Conservation (phyloP, 2,888 invertebrate species). For the Chrysolina oricalcia region DNA sequence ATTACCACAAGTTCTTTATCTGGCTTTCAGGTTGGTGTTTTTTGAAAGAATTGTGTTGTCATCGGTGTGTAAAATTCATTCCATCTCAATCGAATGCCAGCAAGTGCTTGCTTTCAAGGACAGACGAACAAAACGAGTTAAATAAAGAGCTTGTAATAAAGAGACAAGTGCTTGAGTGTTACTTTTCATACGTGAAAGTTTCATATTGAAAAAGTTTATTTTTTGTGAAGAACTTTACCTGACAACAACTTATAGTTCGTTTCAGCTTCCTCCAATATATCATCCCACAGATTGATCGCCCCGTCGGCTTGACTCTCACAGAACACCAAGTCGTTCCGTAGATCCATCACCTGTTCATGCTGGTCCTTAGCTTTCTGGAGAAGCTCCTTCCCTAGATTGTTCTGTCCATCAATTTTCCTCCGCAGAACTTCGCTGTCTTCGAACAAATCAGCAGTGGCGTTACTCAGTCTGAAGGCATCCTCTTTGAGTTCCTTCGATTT, state of each 20-base stretch:
- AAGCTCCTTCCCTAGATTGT: constrained; percentile 79
- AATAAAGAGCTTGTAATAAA: too few relatives aligned
- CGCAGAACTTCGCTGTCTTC: constrained; percentile 76
- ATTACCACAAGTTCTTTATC: too few relatives aligned
- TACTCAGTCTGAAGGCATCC: constrained; percentile 78
- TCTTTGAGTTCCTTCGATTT: constrained; percentile 81
- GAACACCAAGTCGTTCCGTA: constrained; percentile 85
- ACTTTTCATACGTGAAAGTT: too few relatives aligned
- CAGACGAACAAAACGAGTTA: too few relatives aligned
- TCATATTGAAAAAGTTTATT: too few relatives aligned
- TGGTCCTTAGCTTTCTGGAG: constrained; percentile 78
- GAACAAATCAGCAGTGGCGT: constrained; percentile 74
- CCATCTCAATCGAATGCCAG: too few relatives aligned
- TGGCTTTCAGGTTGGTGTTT: too few relatives aligned
- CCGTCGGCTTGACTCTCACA: constrained; percentile 85
- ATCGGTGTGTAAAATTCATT: too few relatives aligned
- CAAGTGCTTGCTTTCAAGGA: too few relatives aligned
- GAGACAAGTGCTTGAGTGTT: too few relatives aligned
- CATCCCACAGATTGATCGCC: constrained; percentile 89
- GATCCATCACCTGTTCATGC: constrained; percentile 85
- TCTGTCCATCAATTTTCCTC: constrained; percentile 79
- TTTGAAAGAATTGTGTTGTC: too few relatives aligned
- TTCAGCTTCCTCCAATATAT: constrained; percentile 85
- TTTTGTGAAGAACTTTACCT: constrained; percentile 70
- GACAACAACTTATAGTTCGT: constrained; percentile 84